Percentiles rank a stretch among this genome's conserved stretches.
These are phyloP conservation scores for Elephantulus edwardii DNA, from an alignment of 2,113 vertebrate genomes.

Conservation along the genomic window DNA sequence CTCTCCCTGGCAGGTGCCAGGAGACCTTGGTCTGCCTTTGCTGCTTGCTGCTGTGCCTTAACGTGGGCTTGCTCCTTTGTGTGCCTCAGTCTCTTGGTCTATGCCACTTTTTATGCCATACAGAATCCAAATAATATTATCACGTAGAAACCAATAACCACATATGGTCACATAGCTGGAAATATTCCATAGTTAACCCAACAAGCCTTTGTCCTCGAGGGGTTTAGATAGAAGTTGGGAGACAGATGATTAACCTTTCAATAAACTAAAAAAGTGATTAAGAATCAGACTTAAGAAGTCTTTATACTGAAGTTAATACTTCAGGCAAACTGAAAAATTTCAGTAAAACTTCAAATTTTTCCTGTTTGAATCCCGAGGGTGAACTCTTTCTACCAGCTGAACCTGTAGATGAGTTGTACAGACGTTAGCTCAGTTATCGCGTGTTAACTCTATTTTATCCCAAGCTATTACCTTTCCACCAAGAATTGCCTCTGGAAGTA, in stretches of 20 bases:
- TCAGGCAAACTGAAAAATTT: background rate
- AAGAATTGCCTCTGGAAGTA: background rate
- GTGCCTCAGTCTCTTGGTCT: too few species aligned
- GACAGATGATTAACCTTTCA: background rate
- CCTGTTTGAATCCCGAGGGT: background rate
- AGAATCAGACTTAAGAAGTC: constrained; percentile 17
- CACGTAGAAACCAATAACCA: too few species aligned
- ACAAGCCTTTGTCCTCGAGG: constrained; percentile 14
- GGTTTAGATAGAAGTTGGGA: background rate
- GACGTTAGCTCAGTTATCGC: background rate
- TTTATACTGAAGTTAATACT: background rate
- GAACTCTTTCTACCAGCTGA: background rate
- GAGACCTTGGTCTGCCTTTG: background rate
- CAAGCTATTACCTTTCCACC: background rate
- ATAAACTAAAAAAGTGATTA: background rate
- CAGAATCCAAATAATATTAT: too few species aligned
- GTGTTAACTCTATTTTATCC: background rate
- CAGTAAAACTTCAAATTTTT: background rate
- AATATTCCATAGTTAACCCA: background rate
- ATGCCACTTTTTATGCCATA: background rate
- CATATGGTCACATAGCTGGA: background rate
- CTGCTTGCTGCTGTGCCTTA: too few species aligned
- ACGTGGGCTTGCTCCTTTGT: too few species aligned
- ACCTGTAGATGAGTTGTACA: background rate
- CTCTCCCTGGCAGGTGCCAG: too few species aligned